phyloP scores from a whole-genome alignment of 2,113 vertebrate genomes.

The Okapia johnstoni region DNA sequence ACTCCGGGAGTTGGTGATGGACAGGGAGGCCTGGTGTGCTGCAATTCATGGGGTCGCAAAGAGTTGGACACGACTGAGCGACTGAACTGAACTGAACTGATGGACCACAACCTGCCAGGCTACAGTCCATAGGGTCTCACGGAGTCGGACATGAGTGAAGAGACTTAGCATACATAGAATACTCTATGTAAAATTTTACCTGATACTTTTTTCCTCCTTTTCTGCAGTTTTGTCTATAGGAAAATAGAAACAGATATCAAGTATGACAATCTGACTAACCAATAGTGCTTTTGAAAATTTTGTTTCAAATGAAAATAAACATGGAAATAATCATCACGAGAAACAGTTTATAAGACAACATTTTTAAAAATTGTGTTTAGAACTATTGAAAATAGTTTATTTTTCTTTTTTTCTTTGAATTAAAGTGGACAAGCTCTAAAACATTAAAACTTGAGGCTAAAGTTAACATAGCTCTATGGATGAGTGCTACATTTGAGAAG shows the following conservation, averaged over 20 bases:
- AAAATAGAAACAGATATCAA: not conserved
- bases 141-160: not conserved
- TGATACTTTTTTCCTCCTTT: not conserved
- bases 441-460: conserved; percentile 14
- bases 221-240: not conserved
- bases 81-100: too few species aligned
- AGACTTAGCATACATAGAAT: not conserved
- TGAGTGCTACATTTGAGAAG: conserved; percentile 15
- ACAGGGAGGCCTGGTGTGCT: too few species aligned
- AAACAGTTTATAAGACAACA: not conserved
- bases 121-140: not conserved
- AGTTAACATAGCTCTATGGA: not conserved
- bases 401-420: not conserved
- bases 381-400: not conserved
- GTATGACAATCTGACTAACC: not conserved
- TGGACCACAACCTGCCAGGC: not conserved
- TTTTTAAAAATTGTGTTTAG: not conserved
- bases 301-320: not conserved
- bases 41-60: too few species aligned
- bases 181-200: not conserved
- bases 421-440: not conserved
- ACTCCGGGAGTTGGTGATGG: too few species aligned
- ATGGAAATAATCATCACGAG: not conserved
- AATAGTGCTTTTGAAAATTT: not conserved
- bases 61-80: too few species aligned